A percentile compares a stretch with the other conserved stretches of the same genome.
Evolutionary conservation across 1,140 invertebrate genomes (phyloP).

Genomic region (Arctopsyche grandis): DNA sequence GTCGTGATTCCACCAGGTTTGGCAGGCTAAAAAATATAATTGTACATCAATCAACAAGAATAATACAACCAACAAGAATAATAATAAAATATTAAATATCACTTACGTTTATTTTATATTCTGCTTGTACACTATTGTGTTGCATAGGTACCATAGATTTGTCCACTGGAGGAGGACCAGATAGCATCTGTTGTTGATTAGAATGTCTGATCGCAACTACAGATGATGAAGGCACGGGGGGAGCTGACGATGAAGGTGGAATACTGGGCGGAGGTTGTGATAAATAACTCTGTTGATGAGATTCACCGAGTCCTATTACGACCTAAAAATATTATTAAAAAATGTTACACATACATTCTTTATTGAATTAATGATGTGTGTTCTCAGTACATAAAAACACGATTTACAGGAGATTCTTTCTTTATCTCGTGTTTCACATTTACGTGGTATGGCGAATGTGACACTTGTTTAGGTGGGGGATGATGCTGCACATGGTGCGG

Average conservation of each 20-base stretch:
- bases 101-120: slow-evolving; percentile 29
- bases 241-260: slow-evolving; percentile 32
- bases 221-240: slow-evolving; percentile 28
- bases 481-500: slow-evolving; percentile 50
- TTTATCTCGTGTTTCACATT: slow-evolving; percentile 59
- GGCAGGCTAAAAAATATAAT: slow-evolving; percentile 56
- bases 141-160: slow-evolving; percentile 35
- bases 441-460: slow-evolving; percentile 58
- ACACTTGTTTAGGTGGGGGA: slow-evolving; percentile 53
- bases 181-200: slow-evolving; percentile 32
- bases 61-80: slow-evolving; percentile 5
- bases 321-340: slow-evolving; percentile 38
- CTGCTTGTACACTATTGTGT: slow-evolving; percentile 37
- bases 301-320: slow-evolving; percentile 36
- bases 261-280: slow-evolving; percentile 37
- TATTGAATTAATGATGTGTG: neutral
- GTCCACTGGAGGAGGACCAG: slow-evolving; percentile 42
- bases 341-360: neutral
- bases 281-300: slow-evolving; percentile 41
- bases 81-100: slow-evolving; percentile 9
- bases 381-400: neutral
- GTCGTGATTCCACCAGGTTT: slow-evolving; percentile 65
- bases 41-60: slow-evolving; percentile 3
- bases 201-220: slow-evolving; percentile 34
- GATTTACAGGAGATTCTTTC: slow-evolving; percentile 17